Evolutionary conservation across 2,113 vertebrate species (phyloP), one percentile per base, ranked within the genome.

Genomic region (Prietella phreatophila): DNA sequence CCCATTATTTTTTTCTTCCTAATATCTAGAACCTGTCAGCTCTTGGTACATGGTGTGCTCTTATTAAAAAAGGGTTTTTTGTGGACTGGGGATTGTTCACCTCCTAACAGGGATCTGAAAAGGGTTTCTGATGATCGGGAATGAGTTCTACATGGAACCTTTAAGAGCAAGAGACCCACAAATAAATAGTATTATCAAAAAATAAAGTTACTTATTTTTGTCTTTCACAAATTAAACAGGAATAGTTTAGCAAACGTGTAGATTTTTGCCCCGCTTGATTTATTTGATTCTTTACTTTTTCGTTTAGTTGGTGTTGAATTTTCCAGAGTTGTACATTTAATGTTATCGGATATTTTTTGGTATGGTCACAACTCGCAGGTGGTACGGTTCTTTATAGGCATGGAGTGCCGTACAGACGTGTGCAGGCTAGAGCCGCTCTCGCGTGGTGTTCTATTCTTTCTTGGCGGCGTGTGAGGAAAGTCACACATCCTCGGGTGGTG

Each of bases 381-480:
- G 10, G 30, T 17, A 2, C 0, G 0, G 39, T 27, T 76, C 73
- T 20, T 25, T 25, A n/a, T 10, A 20, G 36, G 8, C 13, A 13
- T 17, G 13, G 61, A 75, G 30, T 20, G 17, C 15, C 13, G 56
- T 33, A 61, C 36, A 73, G 53, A 55, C 4, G 47, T n/a, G n/a
- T 8, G 39, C 7, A 61, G 39, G 22, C 5, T 4, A 13, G 63
- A 39, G 63, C 53, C 14, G 50, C 65, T 84, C 5, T 20, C 2
- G 15, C 1, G 1, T 42, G 30, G 14, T 73, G n/a, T 7, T 36
- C 13, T 27, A 17, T 86, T 55, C 61, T 55, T 22, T 82, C n/a
- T 81, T 81, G 39, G 60, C 13, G 7, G 42, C 25, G 27, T 61
- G 10, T 85, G 85, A 78, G 69, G 84, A 76, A 85, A 80, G 61